A percentile compares a stretch with the other conserved stretches of the same genome.
These are phyloP conservation scores for Eristalis tenax DNA, from an alignment of 2,888 invertebrate species.

Conservation along the genomic window DNA sequence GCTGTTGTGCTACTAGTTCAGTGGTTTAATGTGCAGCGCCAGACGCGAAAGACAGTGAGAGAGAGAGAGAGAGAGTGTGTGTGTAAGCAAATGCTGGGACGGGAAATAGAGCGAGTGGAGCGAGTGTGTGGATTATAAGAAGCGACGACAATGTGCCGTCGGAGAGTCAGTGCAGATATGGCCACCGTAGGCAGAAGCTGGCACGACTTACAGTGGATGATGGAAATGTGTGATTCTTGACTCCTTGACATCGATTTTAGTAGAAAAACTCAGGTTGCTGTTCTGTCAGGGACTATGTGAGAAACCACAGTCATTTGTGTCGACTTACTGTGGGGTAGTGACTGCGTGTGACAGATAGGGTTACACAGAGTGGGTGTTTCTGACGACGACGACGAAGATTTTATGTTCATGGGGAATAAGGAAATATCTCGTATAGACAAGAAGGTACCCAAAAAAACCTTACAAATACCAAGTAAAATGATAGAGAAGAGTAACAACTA, in stretches of 20 bases:
- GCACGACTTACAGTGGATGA: not conserved
- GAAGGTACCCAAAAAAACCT: too few relatives aligned
- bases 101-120: not conserved
- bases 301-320: not conserved
- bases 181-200: not conserved
- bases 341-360: not conserved
- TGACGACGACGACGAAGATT: too few relatives aligned
- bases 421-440: too few relatives aligned
- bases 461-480: too few relatives aligned
- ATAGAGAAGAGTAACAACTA: too few relatives aligned
- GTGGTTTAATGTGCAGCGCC: slow-evolving; percentile 57
- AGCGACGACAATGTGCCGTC: not conserved
- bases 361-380: not conserved
- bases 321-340: not conserved
- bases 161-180: not conserved
- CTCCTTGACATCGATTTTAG: not conserved
- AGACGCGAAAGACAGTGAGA: not conserved
- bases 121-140: not conserved
- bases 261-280: not conserved
- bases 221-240: not conserved
- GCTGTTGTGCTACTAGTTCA: slow-evolving; percentile 58
- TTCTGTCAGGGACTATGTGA: not conserved
- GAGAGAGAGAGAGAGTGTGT: not conserved
- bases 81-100: too few relatives aligned
- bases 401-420: too few relatives aligned